A percentile compares a stretch with the other conserved stretches of the same genome.
These are phyloP conservation scores for Ophiothrix spiculata DNA, from an alignment of 35 echinoderm and acorn worm species.

Conservation along the genomic window DNA sequence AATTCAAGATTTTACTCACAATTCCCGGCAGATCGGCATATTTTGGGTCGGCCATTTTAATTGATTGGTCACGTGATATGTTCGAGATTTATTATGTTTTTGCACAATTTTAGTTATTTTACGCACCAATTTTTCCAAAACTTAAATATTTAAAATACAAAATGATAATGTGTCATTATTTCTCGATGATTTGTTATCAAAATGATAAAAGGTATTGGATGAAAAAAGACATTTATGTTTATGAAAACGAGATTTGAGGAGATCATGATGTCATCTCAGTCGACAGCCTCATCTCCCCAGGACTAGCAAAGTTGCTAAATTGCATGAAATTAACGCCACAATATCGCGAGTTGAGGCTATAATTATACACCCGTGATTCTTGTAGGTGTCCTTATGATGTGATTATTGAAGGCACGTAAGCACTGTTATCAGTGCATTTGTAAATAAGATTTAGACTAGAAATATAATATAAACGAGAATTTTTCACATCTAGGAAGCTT, in stretches of 20 bases:
- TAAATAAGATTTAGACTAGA: neutral
- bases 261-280: neutral
- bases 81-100: neutral
- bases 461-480: neutral
- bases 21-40: slow-evolving; percentile 73
- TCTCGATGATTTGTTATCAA: too few species aligned
- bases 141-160: too few species aligned
- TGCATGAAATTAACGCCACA: too few species aligned
- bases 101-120: too few species aligned
- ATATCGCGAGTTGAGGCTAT: neutral
- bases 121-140: too few species aligned
- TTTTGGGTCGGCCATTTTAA: slow-evolving; percentile 66
- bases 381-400: neutral
- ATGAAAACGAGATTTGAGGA: neutral
- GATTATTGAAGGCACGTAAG: neutral
- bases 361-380: neutral
- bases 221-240: neutral
- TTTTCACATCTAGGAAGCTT: neutral
- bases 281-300: neutral
- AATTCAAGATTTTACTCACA: slow-evolving; percentile 41
- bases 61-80: slow-evolving; percentile 30
- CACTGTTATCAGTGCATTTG: neutral
- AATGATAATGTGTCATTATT: too few species aligned
- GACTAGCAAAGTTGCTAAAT: too few species aligned
- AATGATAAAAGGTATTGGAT: too few species aligned